phyloP scores from a whole-genome alignment of 64 coral and sea anemone genomes.

The Acropora yongei region DNA sequence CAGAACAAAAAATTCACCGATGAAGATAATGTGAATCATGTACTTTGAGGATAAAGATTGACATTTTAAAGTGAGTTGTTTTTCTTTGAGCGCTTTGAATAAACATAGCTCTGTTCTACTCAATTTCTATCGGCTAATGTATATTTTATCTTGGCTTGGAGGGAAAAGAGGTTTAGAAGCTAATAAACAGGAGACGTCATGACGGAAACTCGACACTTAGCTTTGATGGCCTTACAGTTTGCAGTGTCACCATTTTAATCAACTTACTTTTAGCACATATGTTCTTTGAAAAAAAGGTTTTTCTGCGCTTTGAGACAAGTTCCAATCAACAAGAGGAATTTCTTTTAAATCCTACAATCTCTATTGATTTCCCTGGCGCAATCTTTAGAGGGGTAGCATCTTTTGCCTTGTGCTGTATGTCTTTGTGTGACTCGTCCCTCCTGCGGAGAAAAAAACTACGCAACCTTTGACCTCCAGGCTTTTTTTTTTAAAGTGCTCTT shows the following conservation, averaged over 20 bases:
- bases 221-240: not conserved
- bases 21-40: slow-evolving; percentile 5
- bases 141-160: not conserved
- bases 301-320: not conserved
- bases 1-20: not conserved
- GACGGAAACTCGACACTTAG: slow-evolving; percentile 10
- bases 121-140: not conserved
- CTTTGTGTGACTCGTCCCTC: not conserved
- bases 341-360: not conserved
- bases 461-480: not conserved
- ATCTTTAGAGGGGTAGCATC: not conserved
- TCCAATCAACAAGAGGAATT: not conserved
- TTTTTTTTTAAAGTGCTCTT: not conserved
- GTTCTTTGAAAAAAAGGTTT: not conserved
- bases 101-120: not conserved
- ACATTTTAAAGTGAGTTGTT: not conserved
- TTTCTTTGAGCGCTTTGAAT: not conserved
- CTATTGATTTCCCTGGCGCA: not conserved
- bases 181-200: not conserved
- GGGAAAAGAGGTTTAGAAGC: not conserved
- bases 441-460: not conserved
- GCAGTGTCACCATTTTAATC: not conserved
- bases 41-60: slow-evolving; percentile 19
- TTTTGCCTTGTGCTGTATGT: no score
- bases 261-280: not conserved